Conservation (phyloP, 2,113 vertebrate genomes). For the Panthera leo region DNA sequence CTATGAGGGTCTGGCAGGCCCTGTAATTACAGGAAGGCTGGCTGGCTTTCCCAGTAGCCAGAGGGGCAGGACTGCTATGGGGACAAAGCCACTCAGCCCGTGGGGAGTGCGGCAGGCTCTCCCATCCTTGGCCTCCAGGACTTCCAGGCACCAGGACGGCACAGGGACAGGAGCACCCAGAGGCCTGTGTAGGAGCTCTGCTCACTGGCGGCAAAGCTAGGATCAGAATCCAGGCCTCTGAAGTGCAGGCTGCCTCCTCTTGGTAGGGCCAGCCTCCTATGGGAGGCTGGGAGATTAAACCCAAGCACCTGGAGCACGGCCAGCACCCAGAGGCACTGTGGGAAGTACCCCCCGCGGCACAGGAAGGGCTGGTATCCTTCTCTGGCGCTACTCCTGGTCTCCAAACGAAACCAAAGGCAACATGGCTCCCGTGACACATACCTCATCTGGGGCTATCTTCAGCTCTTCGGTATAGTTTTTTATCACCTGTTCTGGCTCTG, state of each 20-base stretch:
- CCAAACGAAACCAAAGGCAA: not conserved
- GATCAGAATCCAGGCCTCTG: not conserved
- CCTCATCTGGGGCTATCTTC: constrained; percentile 84
- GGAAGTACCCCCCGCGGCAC: not conserved
- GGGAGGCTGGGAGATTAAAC: not conserved
- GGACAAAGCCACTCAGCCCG: not conserved
- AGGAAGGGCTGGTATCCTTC: not conserved
- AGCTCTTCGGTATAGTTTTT: constrained; percentile 86
- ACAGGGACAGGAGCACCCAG: not conserved
- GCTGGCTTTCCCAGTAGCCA: not conserved
- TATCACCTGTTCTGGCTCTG: constrained; percentile 87
- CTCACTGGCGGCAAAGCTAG: not conserved
- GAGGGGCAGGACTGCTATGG: not conserved
- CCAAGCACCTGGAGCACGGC: not conserved
- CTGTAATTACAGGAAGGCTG: not conserved
- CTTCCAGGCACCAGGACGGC: not conserved
- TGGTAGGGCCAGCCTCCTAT: not conserved
- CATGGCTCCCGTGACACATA: not conserved
- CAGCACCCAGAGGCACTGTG: not conserved
- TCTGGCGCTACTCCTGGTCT: not conserved
- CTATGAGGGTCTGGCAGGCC: not conserved
- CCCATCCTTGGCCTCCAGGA: not conserved
- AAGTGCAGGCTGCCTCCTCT: not conserved
- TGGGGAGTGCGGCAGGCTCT: not conserved
- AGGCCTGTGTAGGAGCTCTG: not conserved